Evolutionary conservation across 2,113 vertebrate species (phyloP), one percentile per base, ranked within the genome.

Genomic region (Sminthopsis crassicaudata): DNA sequence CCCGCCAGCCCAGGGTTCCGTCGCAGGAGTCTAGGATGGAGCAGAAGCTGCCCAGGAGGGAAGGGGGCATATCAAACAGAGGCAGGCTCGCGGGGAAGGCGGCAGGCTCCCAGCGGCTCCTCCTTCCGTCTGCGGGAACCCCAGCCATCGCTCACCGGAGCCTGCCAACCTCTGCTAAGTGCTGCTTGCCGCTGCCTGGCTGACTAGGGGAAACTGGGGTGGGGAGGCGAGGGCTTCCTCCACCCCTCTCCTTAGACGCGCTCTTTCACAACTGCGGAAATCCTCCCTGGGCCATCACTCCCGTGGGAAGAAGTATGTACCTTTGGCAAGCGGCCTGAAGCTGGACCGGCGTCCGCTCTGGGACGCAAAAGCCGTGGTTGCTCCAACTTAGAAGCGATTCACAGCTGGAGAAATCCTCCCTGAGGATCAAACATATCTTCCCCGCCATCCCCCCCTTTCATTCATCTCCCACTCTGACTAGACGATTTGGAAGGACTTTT

Each of bases 1-100:
- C 98, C 36, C 98, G 98, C 99, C 99, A 99, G 54, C 99, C 99
- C 10, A 99, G 96, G 24, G 94, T 96, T 52, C 98, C 98, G 10
- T 98, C 97, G 14, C 98, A 98, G 94, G 98, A 97, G 98, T 99
- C 99, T 96, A 99, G 98, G 26, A 99, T 95, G 0, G 96, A 91
- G 95, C 99, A 98, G 22, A 99, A 97, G 6, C 92, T 91, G 60
- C 98, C 98, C 55, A 99, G 97, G 36, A 98, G 90, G 30, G 53
- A 2, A 0, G 99, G 98, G 0, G 98, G 97, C 42, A 99, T 95
- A 51, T 99, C 98, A 94, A 98, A 99, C 0, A 99, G 98, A 2
- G 96, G 97, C 0, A 95, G 97, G 89, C 93, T 95, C 0, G 93
- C 22, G 8, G 98, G 96, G 54, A 98, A 96, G 25, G 30, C 46